These are phyloP conservation scores for Patella ulyssiponensis DNA, from an alignment of 2,888 invertebrate genomes.

Conservation along the genomic window DNA sequence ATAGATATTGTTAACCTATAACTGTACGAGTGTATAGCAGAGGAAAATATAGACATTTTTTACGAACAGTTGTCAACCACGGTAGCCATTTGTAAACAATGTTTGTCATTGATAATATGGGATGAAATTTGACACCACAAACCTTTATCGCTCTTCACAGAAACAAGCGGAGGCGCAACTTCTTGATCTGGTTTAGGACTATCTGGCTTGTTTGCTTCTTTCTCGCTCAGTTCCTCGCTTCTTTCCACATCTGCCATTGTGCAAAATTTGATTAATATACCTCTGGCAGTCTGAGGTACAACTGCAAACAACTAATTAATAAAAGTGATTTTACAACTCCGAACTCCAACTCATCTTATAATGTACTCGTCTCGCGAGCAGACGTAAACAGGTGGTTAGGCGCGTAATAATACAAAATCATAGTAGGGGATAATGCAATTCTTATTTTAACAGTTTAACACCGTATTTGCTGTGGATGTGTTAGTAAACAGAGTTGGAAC, in stretches of 20 bases:
- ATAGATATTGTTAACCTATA: too few relatives aligned
- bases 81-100: neutral
- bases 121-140: constrained; percentile 5
- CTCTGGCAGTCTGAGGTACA: too few relatives aligned
- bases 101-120: neutral
- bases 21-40: too few relatives aligned
- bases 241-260: constrained; percentile 54
- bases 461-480: neutral
- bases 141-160: constrained; percentile 44
- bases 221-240: constrained; percentile 59
- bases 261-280: neutral
- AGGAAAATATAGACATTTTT: too few relatives aligned
- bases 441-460: neutral
- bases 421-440: neutral
- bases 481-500: too few relatives aligned
- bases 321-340: neutral
- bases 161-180: constrained; percentile 65
- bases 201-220: constrained; percentile 65
- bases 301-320: too few relatives aligned
- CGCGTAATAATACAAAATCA: neutral
- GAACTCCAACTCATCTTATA: neutral
- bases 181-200: constrained; percentile 68
- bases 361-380: neutral
- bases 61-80: too few relatives aligned
- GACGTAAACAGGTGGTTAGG: neutral